phyloP scores from a whole-genome alignment of 2,113 vertebrate genomes.

The Mohoua ochrocephala region DNA sequence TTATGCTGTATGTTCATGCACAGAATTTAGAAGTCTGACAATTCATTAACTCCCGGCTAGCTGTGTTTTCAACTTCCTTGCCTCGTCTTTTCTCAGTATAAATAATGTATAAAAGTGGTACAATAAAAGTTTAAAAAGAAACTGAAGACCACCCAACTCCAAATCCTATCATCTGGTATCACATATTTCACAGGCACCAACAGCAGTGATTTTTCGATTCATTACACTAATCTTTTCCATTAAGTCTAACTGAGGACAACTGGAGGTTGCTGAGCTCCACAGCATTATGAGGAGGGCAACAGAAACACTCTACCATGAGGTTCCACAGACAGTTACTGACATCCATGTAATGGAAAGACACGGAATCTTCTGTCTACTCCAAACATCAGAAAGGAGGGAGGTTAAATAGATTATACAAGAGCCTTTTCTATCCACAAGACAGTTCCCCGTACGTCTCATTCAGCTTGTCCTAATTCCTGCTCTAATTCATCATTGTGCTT shows the following conservation, averaged over 20 bases:
- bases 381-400: not conserved
- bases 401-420: not conserved
- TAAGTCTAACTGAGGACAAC: not conserved
- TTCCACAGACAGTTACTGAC: not conserved
- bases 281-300: not conserved
- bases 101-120: not conserved
- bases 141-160: not conserved
- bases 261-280: not conserved
- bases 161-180: not conserved
- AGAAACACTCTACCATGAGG: not conserved
- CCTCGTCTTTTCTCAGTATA: not conserved
- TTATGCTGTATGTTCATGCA: not conserved
- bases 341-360: not conserved
- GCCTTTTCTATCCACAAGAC: not conserved
- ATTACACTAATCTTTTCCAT: not conserved
- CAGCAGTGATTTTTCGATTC: not conserved
- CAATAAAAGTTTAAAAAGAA: not conserved
- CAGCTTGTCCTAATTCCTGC: not conserved
- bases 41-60: not conserved
- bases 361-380: not conserved
- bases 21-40: not conserved
- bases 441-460: not conserved
- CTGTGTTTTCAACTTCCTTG: not conserved
- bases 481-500: not conserved
- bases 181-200: not conserved